Conservation (phyloP, 2,113 vertebrate genomes). For the Dasypus novemcinctus region DNA sequence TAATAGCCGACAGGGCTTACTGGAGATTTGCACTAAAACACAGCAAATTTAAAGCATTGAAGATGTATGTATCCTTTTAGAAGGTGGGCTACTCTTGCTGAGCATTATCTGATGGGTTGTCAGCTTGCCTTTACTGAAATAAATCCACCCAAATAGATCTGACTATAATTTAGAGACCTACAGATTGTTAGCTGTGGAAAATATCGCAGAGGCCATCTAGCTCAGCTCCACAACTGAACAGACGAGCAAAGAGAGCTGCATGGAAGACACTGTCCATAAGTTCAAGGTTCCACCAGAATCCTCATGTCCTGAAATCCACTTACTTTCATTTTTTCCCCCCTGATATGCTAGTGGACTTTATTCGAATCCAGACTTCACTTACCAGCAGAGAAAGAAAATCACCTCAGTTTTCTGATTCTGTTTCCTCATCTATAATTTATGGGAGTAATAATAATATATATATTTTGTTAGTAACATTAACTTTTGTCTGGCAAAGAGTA, state of each 20-base stretch:
- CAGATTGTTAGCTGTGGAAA: not conserved
- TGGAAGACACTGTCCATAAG: not conserved
- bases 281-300: not conserved
- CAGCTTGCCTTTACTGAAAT: not conserved
- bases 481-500: not conserved
- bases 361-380: not conserved
- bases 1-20: not conserved
- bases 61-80: not conserved
- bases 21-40: not conserved
- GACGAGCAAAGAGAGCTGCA: not conserved
- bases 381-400: not conserved
- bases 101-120: not conserved
- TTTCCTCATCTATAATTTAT: not conserved
- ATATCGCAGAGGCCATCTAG: not conserved
- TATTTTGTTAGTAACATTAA: not conserved
- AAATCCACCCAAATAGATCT: not conserved
- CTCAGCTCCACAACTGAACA: not conserved
- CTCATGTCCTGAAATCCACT: not conserved
- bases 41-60: not conserved
- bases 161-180: not conserved
- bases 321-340: not conserved
- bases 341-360: not conserved
- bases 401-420: not conserved
- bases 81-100: not conserved
- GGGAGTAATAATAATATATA: not conserved